phyloP scores from a whole-genome alignment of 2,113 vertebrate species.

The Calidris pygmaea region DNA sequence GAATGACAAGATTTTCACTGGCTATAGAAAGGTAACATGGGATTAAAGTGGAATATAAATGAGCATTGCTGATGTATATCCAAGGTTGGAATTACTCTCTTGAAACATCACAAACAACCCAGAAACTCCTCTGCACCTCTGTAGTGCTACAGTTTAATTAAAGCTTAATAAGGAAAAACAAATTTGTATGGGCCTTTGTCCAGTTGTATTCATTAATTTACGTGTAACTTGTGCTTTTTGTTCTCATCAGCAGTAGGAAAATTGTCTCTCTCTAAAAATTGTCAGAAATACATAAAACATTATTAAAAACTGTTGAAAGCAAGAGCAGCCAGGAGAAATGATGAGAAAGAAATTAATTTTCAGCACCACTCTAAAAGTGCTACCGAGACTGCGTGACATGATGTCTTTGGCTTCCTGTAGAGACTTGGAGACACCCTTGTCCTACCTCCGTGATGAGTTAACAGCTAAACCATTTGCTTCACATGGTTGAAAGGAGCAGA shows the following conservation, averaged over 20 bases:
- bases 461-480: background rate
- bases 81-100: background rate
- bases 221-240: background rate
- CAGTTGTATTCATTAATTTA: background rate
- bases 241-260: background rate
- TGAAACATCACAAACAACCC: background rate
- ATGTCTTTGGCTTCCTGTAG: background rate
- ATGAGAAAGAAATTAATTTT: background rate
- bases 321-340: background rate
- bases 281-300: background rate
- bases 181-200: background rate
- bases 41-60: background rate
- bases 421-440: background rate
- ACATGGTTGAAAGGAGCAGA: fast-evolving
- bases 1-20: background rate
- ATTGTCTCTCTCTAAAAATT: background rate
- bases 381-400: background rate
- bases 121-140: background rate
- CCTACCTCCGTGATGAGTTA: background rate
- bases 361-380: background rate
- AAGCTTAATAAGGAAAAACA: slow-evolving; percentile 2
- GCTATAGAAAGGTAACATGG: background rate
- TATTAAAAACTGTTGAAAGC: background rate
- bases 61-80: background rate
- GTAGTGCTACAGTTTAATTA: slow-evolving; percentile 7